These are phyloP conservation scores for Meganola albula DNA, from an alignment of 2,888 invertebrate genomes.

Conservation along the genomic window DNA sequence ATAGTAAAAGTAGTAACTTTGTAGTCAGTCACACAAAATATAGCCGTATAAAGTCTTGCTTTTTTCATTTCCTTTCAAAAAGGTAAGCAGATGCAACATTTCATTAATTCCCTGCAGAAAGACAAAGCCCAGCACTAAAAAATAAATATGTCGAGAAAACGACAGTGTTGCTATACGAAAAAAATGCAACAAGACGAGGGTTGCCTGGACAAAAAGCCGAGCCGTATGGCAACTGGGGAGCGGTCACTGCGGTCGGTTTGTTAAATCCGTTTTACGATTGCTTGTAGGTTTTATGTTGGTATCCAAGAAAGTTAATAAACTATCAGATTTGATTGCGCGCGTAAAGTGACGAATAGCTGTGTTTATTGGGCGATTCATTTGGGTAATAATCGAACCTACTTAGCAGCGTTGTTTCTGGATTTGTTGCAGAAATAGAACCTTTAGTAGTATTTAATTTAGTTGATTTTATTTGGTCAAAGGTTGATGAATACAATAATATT, in stretches of 20 bases:
- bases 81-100: conserved; percentile 16
- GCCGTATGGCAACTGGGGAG: conserved; percentile 47
- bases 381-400: conserved; percentile 16
- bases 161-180: conserved; percentile 41
- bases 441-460: too few relatives aligned
- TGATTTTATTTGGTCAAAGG: too few relatives aligned
- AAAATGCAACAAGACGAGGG: conserved; percentile 37
- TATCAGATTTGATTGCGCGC: conserved; percentile 20
- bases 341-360: conserved; percentile 17
- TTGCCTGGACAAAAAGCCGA: conserved; percentile 47
- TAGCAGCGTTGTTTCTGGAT: too few relatives aligned
- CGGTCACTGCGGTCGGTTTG: conserved; percentile 45
- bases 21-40: too few relatives aligned
- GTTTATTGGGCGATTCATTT: conserved; percentile 27
- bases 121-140: conserved; percentile 15
- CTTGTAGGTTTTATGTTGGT: conserved; percentile 24
- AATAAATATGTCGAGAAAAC: conserved; percentile 34
- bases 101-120: conserved; percentile 16
- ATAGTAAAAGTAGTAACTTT: too few relatives aligned
- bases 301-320: conserved; percentile 20
- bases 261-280: conserved; percentile 42
- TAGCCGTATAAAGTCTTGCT: too few relatives aligned
- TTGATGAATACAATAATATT: too few relatives aligned
- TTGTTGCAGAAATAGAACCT: too few relatives aligned
- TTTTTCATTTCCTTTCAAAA: background rate